A percentile compares a stretch with the other conserved stretches of the same genome.
phyloP scores from a whole-genome alignment of 2,797 vertebrate genomes.

The Gallinago solitaria region DNA sequence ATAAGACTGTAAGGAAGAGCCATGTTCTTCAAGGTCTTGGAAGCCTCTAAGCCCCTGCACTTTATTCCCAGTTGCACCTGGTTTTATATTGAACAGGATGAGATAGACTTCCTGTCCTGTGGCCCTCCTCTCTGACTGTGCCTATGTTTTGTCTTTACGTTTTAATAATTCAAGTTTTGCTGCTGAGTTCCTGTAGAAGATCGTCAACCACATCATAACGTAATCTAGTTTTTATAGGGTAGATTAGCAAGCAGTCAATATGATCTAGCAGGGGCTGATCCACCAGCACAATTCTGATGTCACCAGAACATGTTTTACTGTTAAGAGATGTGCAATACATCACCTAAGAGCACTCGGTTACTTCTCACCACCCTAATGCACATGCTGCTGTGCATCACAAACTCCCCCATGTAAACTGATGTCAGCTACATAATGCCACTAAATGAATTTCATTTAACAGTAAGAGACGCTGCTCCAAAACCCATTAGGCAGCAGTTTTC shows the following conservation, averaged over 20 bases:
- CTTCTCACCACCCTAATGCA: background rate
- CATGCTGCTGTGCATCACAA: background rate
- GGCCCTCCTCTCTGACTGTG: background rate
- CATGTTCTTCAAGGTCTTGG: background rate
- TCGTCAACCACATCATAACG: background rate
- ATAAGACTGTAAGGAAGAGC: background rate
- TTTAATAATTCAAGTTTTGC: background rate
- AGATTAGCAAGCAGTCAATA: background rate
- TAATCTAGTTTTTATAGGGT: background rate
- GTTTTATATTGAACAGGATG: background rate
- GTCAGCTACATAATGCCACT: background rate
- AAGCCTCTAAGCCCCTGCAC: background rate
- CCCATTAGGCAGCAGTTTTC: background rate
- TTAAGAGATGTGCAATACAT: background rate
- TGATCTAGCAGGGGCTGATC: background rate
- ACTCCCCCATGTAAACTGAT: background rate
- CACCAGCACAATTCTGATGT: background rate
- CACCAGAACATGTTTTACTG: background rate
- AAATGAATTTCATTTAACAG: background rate
- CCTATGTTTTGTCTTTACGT: background rate
- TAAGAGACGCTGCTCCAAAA: background rate
- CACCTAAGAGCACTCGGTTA: fast-evolving
- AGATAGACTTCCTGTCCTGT: background rate
- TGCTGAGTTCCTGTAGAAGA: background rate
- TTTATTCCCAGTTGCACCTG: background rate